Conservation (phyloP, 2,888 invertebrate genomes). For the Torymus texanus region DNA sequence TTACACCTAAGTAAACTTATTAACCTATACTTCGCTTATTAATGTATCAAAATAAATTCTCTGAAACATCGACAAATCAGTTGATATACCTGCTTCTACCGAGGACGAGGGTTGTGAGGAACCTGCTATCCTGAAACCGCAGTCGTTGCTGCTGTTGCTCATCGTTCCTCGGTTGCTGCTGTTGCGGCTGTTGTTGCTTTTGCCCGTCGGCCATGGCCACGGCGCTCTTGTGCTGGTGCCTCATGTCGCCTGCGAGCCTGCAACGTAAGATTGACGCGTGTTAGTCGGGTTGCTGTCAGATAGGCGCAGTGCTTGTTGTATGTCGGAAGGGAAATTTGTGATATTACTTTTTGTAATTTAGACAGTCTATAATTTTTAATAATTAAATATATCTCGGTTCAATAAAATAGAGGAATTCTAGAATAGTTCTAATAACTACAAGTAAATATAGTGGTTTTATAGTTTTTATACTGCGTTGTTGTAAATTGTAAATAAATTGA, state of each 20-base stretch:
- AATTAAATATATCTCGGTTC: too few species aligned
- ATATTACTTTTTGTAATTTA: too few species aligned
- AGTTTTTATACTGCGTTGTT: too few species aligned
- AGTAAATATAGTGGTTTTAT: too few species aligned
- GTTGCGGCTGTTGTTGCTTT: background rate
- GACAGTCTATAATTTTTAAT: too few species aligned
- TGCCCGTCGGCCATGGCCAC: slow-evolving; percentile 3
- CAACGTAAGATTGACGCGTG: slow-evolving; percentile 52
- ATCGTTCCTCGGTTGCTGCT: slow-evolving; percentile 56
- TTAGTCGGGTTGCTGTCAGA: slow-evolving; percentile 43
- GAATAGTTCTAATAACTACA: too few species aligned
- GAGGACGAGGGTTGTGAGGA: slow-evolving; percentile 71
- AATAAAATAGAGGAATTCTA: too few species aligned
- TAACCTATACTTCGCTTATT: too few species aligned
- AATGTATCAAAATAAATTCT: too few species aligned
- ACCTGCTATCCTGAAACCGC: slow-evolving; percentile 72
- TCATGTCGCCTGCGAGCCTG: slow-evolving; percentile 70
- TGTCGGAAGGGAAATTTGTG: background rate
- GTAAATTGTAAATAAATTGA: too few species aligned
- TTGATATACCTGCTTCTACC: slow-evolving; percentile 69
- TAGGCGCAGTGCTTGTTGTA: slow-evolving; percentile 28
- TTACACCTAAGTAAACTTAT: too few species aligned
- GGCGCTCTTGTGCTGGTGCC: slow-evolving; percentile 62
- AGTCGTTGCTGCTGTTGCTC: slow-evolving; percentile 64
- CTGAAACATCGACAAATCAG: too few species aligned